Percentiles rank a stretch among this genome's conserved stretches.
phyloP scores from a whole-genome alignment of 2,113 vertebrate genomes.

The Halcyon malimbica region DNA sequence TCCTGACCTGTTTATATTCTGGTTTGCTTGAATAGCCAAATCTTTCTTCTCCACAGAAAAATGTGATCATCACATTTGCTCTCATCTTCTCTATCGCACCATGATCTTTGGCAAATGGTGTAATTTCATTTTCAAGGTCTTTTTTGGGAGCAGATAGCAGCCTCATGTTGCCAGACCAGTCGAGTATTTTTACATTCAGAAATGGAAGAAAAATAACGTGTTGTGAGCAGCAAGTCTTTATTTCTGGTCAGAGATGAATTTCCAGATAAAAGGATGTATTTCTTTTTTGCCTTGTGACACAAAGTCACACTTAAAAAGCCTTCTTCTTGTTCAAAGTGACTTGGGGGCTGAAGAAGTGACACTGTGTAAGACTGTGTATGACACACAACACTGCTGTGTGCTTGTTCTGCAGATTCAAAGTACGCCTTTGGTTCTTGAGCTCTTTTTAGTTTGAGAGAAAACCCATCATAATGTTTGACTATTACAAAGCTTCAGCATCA shows the following conservation, averaged over 20 bases:
- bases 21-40: background rate
- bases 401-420: background rate
- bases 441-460: slow-evolving; percentile 20
- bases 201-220: slow-evolving; percentile 6
- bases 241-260: slow-evolving; percentile 43
- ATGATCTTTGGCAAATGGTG: background rate
- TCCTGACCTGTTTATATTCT: background rate
- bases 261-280: slow-evolving; percentile 26
- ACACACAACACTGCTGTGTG: background rate
- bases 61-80: background rate
- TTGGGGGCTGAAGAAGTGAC: background rate
- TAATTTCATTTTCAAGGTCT: background rate
- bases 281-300: slow-evolving; percentile 31
- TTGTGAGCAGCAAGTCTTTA: slow-evolving; percentile 19
- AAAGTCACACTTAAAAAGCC: slow-evolving; percentile 34
- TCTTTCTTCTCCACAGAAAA: background rate
- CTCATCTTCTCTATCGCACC: background rate
- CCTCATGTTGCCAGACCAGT: background rate
- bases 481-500: background rate
- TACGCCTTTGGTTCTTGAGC: background rate
- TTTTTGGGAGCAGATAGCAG: background rate
- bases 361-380: background rate
- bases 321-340: slow-evolving; percentile 21
- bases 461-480: slow-evolving; percentile 35
- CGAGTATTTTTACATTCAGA: background rate